Evolutionary conservation across 2,797 vertebrate species (phyloP), one percentile per base, ranked within the genome.

Genomic region (Menidia menidia): DNA sequence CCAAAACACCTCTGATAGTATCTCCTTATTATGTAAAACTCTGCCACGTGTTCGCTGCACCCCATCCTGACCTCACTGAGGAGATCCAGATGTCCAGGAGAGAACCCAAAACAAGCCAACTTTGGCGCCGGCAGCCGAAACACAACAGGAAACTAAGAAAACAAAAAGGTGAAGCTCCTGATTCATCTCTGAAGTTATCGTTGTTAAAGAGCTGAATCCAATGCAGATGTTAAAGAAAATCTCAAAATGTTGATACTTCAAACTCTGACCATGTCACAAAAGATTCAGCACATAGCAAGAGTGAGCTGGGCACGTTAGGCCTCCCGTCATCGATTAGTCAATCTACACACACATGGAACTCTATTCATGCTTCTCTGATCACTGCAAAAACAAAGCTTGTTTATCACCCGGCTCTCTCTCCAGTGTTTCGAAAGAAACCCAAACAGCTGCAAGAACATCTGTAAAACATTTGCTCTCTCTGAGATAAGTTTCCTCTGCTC

Each of bases 71-170:
- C 2, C 48, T 76, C 68, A n/a, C 82, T 93, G 90, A 94, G 77
- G 83, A 81, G 84, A 92, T 92, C 93, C 93, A 94, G 92, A 92
- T 95, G 94, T 60, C 61, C 16, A 78, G 64, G 61, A 72, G 83
- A 64, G 68, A 75, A 43, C 71, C 69, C 60, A 87, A 84, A 85
- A 78, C 83, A 83, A 76, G 45, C 45, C 67, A 64, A 67, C 43
- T 50, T 62, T 75, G 73, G 43, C 31, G 35, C 56, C 68, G 16
- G 35, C 30, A 31, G 13, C 16, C 54, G 19, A 58, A 68, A 55
- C 52, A 70, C 30, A 72, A 43, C 60, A 64, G 60, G 33, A 35
- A 41, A 54, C 31, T 25, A 14, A 53, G 15, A 64, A 65, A 72
- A 75, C 60, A 71, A 50, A 39, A n/a, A 52, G 54, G 65, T 65